phyloP scores from a whole-genome alignment of 23 tunicate species.

The Clavelina lepadiformis region DNA sequence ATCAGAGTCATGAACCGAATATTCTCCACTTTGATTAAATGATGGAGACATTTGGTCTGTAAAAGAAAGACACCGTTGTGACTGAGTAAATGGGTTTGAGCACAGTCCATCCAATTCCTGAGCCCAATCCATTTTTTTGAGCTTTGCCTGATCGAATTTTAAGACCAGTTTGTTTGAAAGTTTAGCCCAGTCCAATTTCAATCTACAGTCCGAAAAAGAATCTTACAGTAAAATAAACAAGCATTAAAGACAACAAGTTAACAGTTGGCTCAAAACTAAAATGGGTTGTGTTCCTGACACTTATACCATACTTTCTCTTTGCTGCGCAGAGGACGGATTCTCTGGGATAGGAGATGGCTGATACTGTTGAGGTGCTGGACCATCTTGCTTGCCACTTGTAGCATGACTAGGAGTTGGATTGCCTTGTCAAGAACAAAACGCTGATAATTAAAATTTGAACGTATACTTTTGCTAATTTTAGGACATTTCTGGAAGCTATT shows the following conservation, averaged over 20 bases:
- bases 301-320: slow-evolving; percentile 46
- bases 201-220: no score
- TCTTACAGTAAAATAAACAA: no score
- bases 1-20: no score
- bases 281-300: neutral
- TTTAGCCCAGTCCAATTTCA: no score
- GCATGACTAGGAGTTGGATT: slow-evolving; percentile 83
- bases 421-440: slow-evolving; percentile 24
- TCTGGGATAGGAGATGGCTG: slow-evolving; percentile 93
- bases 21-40: no score
- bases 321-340: slow-evolving; percentile 82
- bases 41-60: slow-evolving; percentile 6
- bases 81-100: no score
- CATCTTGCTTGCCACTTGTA: slow-evolving; percentile 7
- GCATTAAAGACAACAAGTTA: neutral
- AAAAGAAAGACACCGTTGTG: neutral
- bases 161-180: no score
- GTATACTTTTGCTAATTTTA: no score
- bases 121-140: no score
- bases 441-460: no score
- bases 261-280: neutral
- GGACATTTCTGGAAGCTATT: neutral
- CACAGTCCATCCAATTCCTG: no score
- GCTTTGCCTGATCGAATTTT: no score
- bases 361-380: slow-evolving; percentile 20